Evolutionary conservation across 1,140 invertebrate species (phyloP), one percentile per base, ranked within the genome.

Genomic region (Magallana angulata): DNA sequence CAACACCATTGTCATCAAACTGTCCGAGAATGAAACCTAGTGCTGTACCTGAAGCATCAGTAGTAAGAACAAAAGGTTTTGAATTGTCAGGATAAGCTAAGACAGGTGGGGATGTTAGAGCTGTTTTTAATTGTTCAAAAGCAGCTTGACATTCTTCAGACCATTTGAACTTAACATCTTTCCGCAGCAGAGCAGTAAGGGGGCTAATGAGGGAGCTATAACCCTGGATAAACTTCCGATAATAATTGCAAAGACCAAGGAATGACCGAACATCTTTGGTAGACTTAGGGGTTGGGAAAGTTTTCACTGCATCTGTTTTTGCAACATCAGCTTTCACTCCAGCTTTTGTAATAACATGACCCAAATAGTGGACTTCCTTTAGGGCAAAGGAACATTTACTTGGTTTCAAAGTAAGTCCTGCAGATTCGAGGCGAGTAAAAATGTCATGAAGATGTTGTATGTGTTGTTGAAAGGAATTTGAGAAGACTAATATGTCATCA

Each of bases 231-330:
- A 95, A 95, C 88, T 92, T 91, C 7, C 92, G 82, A 86, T 94
- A 93, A 85, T 94, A 95, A 86, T 93, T 82, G 14, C 85, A 87
- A 24, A 91, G 36, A n/a, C 90, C 90, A 56, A 90, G 64, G 57
- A 91, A 48, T 48, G 36, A 48, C 36, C 36, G 36, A 48, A 48
- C 36, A 48, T 48, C 36, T 48, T 48, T 48, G 36, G 36, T 48
- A 48, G 36, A 48, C 36, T 48, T 48, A 48, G 36, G 36, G 36
- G 36, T 48, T 48, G 36, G 36, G 36, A 48, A 48, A 48, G 36
- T 48, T 48, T 48, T 48, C 5, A 48, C 36, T 48, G 36, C 84
- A 30, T 89, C 83, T 16, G 81, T 85, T 85, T 91, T 91, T 6
- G 85, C 14, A 1, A 57, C 12, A 57, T 91, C 85, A 16, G 84